Conservation (phyloP, 1,140 invertebrate species). For the Drosophila kohkoa region DNA sequence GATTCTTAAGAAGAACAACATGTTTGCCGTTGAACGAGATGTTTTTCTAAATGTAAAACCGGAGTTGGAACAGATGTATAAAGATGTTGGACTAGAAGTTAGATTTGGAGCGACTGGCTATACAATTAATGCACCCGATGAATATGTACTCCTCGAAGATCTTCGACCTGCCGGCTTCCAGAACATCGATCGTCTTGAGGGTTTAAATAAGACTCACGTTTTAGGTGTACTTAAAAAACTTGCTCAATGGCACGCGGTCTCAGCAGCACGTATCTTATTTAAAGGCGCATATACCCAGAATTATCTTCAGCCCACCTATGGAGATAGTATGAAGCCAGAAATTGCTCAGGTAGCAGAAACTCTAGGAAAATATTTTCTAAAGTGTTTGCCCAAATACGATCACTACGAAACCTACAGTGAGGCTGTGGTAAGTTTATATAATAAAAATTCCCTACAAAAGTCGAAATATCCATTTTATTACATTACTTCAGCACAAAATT, state of each 20-base stretch:
- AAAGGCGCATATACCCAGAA: conserved; percentile 54
- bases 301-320: conserved; percentile 43
- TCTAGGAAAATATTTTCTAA: conserved; percentile 40
- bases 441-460: background rate
- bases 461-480: background rate
- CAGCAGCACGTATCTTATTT: conserved; percentile 47
- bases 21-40: conserved; percentile 58
- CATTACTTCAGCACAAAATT: conserved; percentile 44
- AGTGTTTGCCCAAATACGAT: conserved; percentile 49
- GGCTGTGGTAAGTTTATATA: conserved; percentile 43
- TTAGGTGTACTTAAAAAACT: conserved; percentile 85
- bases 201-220: conserved; percentile 85
- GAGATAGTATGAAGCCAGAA: conserved; percentile 31
- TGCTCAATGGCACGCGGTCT: conserved; percentile 86
- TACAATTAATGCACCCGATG: conserved; percentile 47
- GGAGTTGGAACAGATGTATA: conserved; percentile 72
- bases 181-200: conserved; percentile 86
- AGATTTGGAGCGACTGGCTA: conserved; percentile 61
- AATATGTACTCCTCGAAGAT: conserved; percentile 85
- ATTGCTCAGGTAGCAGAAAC: conserved; percentile 49
- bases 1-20: conserved; percentile 57
- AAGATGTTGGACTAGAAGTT: conserved; percentile 56
- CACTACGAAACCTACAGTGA: conserved; percentile 41
- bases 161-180: conserved; percentile 85
- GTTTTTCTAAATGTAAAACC: conserved; percentile 60